phyloP scores from a whole-genome alignment of 53 echinoderm and acorn worm genomes.

The Actinopyga echinites region DNA sequence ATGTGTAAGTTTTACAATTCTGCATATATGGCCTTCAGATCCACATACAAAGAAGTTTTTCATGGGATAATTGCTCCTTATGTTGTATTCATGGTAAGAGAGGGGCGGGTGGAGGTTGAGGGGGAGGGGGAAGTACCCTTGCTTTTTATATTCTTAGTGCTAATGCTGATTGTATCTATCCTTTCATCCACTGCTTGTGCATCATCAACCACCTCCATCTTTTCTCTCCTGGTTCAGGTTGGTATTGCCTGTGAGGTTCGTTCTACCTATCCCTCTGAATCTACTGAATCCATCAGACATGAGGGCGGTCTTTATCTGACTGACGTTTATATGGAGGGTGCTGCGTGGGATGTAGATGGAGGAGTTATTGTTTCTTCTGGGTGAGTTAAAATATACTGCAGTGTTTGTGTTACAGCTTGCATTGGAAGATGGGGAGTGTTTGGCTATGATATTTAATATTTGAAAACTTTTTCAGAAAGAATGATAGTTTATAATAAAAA shows the following conservation, averaged over 20 bases:
- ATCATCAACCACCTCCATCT: background rate
- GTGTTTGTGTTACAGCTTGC: background rate
- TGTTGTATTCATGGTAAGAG: too few relatives aligned
- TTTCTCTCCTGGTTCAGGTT: constrained; percentile 55
- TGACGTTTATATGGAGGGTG: constrained; percentile 77
- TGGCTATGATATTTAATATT: background rate
- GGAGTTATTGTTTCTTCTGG: constrained; percentile 61
- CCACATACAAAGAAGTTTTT: too few relatives aligned
- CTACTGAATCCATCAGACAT: constrained; percentile 67
- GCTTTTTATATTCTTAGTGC: too few relatives aligned
- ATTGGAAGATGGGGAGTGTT: background rate
- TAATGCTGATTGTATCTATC: too few relatives aligned
- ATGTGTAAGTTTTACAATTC: too few relatives aligned
- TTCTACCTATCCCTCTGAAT: constrained; percentile 51
- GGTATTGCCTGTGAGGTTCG: constrained; percentile 76
- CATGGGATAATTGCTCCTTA: too few relatives aligned
- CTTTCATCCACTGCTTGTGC: too few relatives aligned
- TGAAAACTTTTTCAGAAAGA: background rate
- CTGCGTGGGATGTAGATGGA: constrained; percentile 78
- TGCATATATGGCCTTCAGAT: too few relatives aligned
- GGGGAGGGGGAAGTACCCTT: too few relatives aligned
- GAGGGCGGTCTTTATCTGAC: constrained; percentile 90
- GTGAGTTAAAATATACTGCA: constrained; percentile 33
- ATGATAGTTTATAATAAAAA: background rate
- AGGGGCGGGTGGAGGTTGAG: too few relatives aligned